These are phyloP conservation scores for Xiphophorus maculatus DNA, from an alignment of 2,113 vertebrate genomes.

Conservation along the genomic window DNA sequence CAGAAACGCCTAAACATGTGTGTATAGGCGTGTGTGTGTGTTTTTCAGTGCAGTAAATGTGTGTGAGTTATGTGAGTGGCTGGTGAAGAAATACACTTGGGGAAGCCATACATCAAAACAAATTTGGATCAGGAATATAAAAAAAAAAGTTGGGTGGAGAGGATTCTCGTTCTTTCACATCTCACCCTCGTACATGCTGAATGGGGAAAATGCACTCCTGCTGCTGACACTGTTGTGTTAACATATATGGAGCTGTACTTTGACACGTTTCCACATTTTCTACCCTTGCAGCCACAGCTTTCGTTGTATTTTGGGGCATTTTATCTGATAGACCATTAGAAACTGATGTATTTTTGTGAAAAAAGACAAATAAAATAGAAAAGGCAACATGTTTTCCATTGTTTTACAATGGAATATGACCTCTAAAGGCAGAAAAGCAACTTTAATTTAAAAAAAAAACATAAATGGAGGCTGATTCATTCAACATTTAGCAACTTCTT, in stretches of 20 bases:
- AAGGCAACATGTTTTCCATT: not conserved
- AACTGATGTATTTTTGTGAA: not conserved
- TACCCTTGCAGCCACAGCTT: not conserved
- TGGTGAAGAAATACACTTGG: conserved; percentile 5
- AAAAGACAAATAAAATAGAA: not conserved
- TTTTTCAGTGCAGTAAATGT: not conserved
- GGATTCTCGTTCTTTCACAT: conserved; percentile 7
- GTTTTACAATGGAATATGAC: too few species aligned
- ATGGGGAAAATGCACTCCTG: not conserved
- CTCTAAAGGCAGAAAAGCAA: too few species aligned
- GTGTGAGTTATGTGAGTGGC: conserved; percentile 25
- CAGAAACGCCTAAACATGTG: conserved; percentile 8
- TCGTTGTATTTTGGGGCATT: not conserved
- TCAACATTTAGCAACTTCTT: not conserved
- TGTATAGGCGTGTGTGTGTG: not conserved
- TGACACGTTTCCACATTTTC: not conserved
- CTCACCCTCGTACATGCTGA: not conserved
- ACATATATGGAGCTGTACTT: not conserved
- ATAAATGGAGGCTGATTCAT: not conserved
- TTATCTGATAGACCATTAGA: not conserved
- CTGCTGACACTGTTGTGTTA: not conserved
- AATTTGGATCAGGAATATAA: conserved; percentile 7
- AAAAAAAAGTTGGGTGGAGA: conserved; percentile 5
- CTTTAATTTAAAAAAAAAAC: too few species aligned
- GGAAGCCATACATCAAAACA: conserved; percentile 53